Percentiles rank a stretch among this genome's conserved stretches.
Evolutionary conservation across 2,113 vertebrate species (phyloP).

Genomic region (Natator depressus): DNA sequence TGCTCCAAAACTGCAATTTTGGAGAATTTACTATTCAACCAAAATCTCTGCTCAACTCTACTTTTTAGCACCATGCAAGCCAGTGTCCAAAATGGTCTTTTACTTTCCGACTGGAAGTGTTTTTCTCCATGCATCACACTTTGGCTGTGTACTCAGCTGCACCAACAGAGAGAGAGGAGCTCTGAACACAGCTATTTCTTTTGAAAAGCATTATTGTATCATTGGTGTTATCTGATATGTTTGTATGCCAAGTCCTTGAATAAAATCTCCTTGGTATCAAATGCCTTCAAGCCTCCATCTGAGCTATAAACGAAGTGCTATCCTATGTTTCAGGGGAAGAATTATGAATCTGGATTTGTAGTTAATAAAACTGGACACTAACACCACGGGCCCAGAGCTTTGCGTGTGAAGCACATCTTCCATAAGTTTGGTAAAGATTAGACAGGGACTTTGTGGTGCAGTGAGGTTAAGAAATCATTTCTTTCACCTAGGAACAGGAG

Average conservation of each 20-base stretch:
- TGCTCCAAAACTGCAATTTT: background rate
- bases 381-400: rapidly evolving
- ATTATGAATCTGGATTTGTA: rapidly evolving
- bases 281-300: background rate
- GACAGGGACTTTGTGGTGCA: rapidly evolving
- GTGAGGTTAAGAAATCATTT: rapidly evolving
- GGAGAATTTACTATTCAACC: background rate
- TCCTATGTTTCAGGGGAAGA: too few relatives aligned
- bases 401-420: rapidly evolving
- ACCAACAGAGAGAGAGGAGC: rapidly evolving
- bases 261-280: rapidly evolving
- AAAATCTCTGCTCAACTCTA: background rate
- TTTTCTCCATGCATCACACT: rapidly evolving
- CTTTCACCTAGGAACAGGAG: too few relatives aligned
- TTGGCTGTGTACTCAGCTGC: background rate
- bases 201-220: background rate
- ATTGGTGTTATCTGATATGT: rapidly evolving
- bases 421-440: background rate
- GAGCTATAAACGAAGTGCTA: background rate
- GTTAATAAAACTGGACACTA: rapidly evolving
- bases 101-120: background rate
- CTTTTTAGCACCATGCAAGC: background rate
- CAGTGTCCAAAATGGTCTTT: rapidly evolving
- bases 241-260: background rate
- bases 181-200: background rate